Conservation (phyloP, 2,113 vertebrate species). For the Tachycineta bicolor region DNA sequence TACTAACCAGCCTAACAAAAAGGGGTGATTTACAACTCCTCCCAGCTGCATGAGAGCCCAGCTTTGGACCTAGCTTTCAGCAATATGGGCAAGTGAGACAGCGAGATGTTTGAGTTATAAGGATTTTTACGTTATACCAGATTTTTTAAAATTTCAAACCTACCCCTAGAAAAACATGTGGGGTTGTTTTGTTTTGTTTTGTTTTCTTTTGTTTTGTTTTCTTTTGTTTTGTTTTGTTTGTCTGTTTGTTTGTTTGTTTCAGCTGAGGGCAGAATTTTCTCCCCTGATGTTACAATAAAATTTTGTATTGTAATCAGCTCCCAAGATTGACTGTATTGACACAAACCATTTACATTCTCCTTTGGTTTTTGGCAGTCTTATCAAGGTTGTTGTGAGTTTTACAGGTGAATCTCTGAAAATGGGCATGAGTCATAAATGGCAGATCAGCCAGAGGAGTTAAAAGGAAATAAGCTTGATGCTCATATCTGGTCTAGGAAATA, state of each 20-base stretch:
- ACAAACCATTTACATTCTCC: neutral
- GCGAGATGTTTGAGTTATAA: neutral
- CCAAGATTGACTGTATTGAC: neutral
- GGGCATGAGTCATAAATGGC: neutral
- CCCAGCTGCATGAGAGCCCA: rapidly evolving
- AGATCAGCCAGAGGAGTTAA: neutral
- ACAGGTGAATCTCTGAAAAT: neutral
- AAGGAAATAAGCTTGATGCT: neutral
- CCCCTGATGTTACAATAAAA: neutral
- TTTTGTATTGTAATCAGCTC: neutral
- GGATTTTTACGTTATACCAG: neutral
- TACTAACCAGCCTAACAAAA: neutral
- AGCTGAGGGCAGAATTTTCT: neutral
- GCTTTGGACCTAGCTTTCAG: neutral
- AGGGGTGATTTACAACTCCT: neutral
- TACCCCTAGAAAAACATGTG: neutral
- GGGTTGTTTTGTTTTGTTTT: too few species aligned
- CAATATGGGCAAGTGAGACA: neutral
- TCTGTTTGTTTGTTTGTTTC: neutral
- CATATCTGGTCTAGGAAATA: neutral
- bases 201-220: too few species aligned
- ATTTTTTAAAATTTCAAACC: neutral
- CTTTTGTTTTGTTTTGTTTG: too few species aligned
- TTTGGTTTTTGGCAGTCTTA: neutral
- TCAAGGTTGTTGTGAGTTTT: neutral